Percentiles rank a stretch among this genome's conserved stretches.
phyloP scores from a whole-genome alignment of 2,888 invertebrate species.

The Tipula unca region DNA sequence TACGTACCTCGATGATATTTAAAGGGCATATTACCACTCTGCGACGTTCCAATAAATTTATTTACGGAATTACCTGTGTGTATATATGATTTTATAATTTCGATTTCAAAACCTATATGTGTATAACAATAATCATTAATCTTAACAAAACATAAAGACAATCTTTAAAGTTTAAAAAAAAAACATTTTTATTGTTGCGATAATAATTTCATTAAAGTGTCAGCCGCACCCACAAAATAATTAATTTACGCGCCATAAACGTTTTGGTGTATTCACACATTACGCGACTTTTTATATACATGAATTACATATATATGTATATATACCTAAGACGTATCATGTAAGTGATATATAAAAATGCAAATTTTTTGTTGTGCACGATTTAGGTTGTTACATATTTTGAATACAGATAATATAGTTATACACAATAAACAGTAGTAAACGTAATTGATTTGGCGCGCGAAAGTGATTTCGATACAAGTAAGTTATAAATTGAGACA shows the following conservation, averaged over 20 bases:
- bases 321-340: neutral
- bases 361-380: neutral
- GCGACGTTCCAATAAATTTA: too few species aligned
- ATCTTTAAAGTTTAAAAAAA: neutral
- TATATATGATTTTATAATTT: neutral
- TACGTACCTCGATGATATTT: too few species aligned
- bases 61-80: neutral
- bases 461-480: neutral
- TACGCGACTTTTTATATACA: neutral
- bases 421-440: neutral
- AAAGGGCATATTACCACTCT: too few species aligned
- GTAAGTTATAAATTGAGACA: neutral
- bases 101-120: neutral
- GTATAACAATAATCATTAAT: neutral
- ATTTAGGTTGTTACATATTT: neutral
- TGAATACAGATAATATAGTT: neutral
- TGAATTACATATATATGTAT: neutral
- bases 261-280: neutral
- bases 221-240: neutral
- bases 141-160: neutral
- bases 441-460: neutral
- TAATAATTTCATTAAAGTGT: neutral
- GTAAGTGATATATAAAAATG: neutral
- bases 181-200: neutral
- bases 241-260: neutral